These are phyloP conservation scores for Phoxinus phoxinus DNA, from an alignment of 2,113 vertebrate species.

Conservation along the genomic window DNA sequence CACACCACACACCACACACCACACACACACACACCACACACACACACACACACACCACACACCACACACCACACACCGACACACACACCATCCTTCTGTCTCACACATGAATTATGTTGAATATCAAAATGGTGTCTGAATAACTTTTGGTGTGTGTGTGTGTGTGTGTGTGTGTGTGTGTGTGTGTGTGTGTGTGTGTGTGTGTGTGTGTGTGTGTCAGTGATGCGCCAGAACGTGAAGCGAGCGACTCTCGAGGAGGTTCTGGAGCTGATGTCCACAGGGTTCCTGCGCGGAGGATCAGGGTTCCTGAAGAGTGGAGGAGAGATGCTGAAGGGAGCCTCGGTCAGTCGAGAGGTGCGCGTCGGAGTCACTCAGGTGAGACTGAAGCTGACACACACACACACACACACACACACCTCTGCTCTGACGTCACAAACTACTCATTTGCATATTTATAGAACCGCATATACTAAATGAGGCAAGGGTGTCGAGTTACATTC, in stretches of 20 bases:
- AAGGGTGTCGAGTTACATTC: no score
- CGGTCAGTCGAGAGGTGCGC: constrained; percentile 96
- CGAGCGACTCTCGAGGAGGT: constrained; percentile 95
- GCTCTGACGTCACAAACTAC: no score
- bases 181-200: background rate
- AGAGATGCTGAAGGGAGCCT: constrained; percentile 97
- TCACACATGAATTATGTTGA: no score
- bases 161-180: constrained; percentile 8
- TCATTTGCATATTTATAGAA: no score
- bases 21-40: no score
- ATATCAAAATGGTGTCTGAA: no score
- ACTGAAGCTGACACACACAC: background rate
- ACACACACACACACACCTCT: no score
- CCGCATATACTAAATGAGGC: no score
- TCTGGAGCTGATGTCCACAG: constrained; percentile 95
- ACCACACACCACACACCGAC: no score
- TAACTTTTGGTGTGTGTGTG: background rate
- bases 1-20: no score
- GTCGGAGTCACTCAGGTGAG: constrained; percentile 98
- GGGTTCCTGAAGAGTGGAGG: constrained; percentile 97
- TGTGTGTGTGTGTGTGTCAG: constrained; percentile 67
- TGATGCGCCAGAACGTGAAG: constrained; percentile 98
- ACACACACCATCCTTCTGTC: no score
- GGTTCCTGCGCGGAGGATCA: constrained; percentile 95
- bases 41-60: no score